These are phyloP conservation scores for Barnardius zonarius DNA, from an alignment of 2,113 vertebrate species.

Conservation along the genomic window DNA sequence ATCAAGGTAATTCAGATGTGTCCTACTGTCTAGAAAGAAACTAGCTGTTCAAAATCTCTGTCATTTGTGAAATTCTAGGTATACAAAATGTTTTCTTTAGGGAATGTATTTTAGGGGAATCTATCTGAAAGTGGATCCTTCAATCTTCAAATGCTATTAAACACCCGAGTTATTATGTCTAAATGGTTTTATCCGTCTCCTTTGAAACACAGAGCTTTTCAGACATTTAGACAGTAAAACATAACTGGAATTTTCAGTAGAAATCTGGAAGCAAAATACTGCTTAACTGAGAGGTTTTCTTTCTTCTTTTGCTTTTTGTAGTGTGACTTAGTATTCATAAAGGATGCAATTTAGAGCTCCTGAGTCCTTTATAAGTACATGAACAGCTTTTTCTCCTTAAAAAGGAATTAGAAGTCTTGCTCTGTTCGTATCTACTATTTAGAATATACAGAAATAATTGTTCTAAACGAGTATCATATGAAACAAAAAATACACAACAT, in stretches of 20 bases:
- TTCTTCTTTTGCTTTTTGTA: neutral
- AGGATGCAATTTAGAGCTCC: neutral
- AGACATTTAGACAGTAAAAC: neutral
- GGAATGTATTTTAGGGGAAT: neutral
- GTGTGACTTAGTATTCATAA: neutral
- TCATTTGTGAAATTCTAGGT: neutral
- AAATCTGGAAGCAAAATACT: neutral
- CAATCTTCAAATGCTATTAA: neutral
- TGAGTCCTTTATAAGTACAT: neutral
- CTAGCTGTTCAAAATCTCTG: neutral
- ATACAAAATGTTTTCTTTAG: neutral
- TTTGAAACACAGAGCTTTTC: neutral
- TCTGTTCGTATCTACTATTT: neutral
- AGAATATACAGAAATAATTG: neutral
- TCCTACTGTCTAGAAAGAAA: neutral
- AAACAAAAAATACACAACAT: neutral
- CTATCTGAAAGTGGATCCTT: neutral
- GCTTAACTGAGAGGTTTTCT: neutral
- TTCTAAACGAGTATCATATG: neutral
- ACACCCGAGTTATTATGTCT: neutral
- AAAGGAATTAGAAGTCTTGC: neutral
- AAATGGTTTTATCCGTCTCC: neutral
- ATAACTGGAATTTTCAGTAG: neutral
- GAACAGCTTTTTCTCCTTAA: neutral
- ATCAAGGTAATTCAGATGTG: neutral